Conservation (phyloP, 23 tunicate species). For the Trididemnum nubilum region DNA sequence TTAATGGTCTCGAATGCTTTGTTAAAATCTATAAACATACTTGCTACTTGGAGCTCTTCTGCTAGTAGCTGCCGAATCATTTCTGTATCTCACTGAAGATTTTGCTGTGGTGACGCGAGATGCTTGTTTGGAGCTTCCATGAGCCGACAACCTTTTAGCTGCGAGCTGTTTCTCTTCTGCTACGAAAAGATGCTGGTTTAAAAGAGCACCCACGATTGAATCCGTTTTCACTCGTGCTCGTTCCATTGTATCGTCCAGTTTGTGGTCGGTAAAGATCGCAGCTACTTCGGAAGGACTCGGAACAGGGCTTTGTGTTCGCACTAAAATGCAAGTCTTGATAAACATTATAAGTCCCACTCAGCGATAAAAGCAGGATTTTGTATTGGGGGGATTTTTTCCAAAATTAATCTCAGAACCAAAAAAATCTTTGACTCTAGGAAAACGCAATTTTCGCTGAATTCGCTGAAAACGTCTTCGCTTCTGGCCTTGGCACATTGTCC, state of each 20-base stretch:
- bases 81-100: neutral
- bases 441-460: no score
- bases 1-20: no score
- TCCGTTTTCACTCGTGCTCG: constrained; percentile 41
- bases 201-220: constrained; percentile 41
- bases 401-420: no score
- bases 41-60: constrained; percentile 14
- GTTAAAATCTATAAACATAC: no score
- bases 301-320: constrained; percentile 35
- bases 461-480: no score
- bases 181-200: constrained; percentile 38
- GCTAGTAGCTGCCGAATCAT: constrained; percentile 21
- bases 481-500: no score
- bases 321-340: no score
- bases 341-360: no score
- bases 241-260: constrained; percentile 64
- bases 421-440: no score
- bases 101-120: neutral
- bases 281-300: constrained; percentile 79
- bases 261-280: constrained; percentile 66
- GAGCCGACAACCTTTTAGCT: neutral
- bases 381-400: no score
- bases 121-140: constrained; percentile 14
- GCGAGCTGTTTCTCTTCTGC: constrained; percentile 47
- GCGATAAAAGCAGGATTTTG: neutral